Base-by-base conservation (phyloP, 2,888 invertebrate species). In the Drosophila lutescens region DNA sequence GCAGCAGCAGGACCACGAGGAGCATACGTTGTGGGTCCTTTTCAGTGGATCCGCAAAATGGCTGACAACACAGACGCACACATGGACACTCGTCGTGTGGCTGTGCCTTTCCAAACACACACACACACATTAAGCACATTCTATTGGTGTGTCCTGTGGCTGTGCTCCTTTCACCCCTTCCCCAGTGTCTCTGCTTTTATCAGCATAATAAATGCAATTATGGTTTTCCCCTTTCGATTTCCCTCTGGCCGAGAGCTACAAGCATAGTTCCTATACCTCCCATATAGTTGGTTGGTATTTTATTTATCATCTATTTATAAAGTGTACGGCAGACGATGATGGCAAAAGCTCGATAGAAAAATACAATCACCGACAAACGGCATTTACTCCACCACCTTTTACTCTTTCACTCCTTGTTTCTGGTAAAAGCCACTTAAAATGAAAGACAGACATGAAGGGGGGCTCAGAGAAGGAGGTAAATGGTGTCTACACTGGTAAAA, bases 191-290 rank as follows among this genome's bases (percentile, higher is more conserved):
- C 74, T 80, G 79, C 76, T 89, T 89, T 89, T 89, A 89, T 89
- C 89, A 82, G 86, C 77, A 84, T 89, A 89, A 89, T 89, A 89
- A 89, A 89, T 89, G 89, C 89, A 89, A 89, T 89, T 89, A 89
- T 88, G 86, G 88, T 62, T 81, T 83, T 80, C 78, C 72, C 77
- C 70, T 58, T 43, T 51, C 10, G 26, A 56, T 47, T 47, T 40
- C 56, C 56, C 30, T 30, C 57, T 44, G 23, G 46, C 59, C 68
- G 59, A 56, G 59, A 56, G 15, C 67, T 50, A 49, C 26, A 26
- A 17, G 41, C 61, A 46, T 60, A 51, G 53, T 38, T 15, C 20
- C 38, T 13, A 50, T 6, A 40, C 20, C 56, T 47, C 38, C 17
- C n/a, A 53, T 10, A 44, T 47, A 63, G 62, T 44, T 58, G 13